Evolutionary conservation across 2,113 vertebrate species (phyloP).

Genomic region (Lepidothrix coronata): DNA sequence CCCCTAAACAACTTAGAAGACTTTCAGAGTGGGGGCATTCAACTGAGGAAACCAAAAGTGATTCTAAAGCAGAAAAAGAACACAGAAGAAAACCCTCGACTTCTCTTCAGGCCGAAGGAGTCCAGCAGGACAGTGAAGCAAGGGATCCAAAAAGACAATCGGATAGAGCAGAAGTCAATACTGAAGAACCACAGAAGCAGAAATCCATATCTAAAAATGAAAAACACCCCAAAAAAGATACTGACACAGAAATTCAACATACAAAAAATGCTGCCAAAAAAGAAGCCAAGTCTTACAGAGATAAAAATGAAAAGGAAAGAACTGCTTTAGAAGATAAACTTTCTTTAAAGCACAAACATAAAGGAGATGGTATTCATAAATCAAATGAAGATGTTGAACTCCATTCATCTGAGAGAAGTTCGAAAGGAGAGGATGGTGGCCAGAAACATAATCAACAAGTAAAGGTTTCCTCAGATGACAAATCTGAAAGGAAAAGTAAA

Average conservation of each 20-base stretch:
- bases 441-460: constrained; percentile 74
- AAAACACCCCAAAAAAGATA: constrained; percentile 82
- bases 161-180: constrained; percentile 82
- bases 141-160: constrained; percentile 77
- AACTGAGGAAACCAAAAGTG: constrained; percentile 79
- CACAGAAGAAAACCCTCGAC: constrained; percentile 75
- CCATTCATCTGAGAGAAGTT: constrained; percentile 68
- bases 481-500: constrained; percentile 86
- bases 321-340: constrained; percentile 79
- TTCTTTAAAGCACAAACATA: constrained; percentile 78
- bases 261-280: constrained; percentile 69
- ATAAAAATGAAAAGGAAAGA: constrained; percentile 86
- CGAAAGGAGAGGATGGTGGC: constrained; percentile 68
- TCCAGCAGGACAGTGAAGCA: constrained; percentile 66
- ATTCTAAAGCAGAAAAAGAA: constrained; percentile 75
- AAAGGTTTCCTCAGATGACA: constrained; percentile 82
- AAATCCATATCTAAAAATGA: constrained; percentile 81
- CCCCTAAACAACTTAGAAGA: constrained; percentile 76
- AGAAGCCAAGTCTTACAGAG: constrained; percentile 75
- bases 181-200: constrained; percentile 84
- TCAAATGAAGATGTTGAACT: constrained; percentile 68
- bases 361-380: constrained; percentile 76
- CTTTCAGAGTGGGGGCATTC: constrained; percentile 76
- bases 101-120: constrained; percentile 73
- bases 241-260: constrained; percentile 66